A percentile compares a stretch with the other conserved stretches of the same genome.
Evolutionary conservation across 1,140 invertebrate genomes (phyloP).

Genomic region (Amphibalanus amphitrite): DNA sequence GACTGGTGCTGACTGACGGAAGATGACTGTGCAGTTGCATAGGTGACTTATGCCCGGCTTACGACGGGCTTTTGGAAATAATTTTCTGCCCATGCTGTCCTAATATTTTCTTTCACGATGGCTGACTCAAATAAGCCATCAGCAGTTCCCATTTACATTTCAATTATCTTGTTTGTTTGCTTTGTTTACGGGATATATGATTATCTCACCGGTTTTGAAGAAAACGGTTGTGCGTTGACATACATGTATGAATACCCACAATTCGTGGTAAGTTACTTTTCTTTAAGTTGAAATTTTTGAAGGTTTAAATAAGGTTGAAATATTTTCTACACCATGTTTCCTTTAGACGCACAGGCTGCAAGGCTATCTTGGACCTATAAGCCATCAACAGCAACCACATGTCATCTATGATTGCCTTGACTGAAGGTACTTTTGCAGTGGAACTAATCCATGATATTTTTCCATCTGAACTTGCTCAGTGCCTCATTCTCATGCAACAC

Average conservation of each 20-base stretch:
- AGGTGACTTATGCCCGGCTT: too few species aligned
- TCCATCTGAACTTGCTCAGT: too few species aligned
- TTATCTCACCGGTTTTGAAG: slow-evolving; percentile 39
- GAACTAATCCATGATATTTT: too few species aligned
- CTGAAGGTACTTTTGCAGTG: background rate
- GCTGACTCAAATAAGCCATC: too few species aligned
- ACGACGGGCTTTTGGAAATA: too few species aligned
- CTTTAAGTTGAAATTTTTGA: too few species aligned
- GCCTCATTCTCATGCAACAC: too few species aligned
- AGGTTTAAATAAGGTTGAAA: too few species aligned
- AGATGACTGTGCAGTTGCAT: too few species aligned
- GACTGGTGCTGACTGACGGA: too few species aligned
- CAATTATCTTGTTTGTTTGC: background rate
- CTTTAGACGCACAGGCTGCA: background rate
- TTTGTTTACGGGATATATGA: slow-evolving; percentile 28
- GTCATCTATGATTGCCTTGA: background rate
- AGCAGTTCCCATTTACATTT: background rate
- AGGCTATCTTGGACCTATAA: background rate
- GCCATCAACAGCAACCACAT: background rate
- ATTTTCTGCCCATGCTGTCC: too few species aligned
- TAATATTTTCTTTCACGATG: too few species aligned
- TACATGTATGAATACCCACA: slow-evolving; percentile 84
- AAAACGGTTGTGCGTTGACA: slow-evolving; percentile 75
- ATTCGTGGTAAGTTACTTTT: slow-evolving; percentile 62
- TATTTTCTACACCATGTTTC: slow-evolving; percentile 10